phyloP scores from a whole-genome alignment of 2,113 vertebrate species.

The Pedetes capensis region DNA sequence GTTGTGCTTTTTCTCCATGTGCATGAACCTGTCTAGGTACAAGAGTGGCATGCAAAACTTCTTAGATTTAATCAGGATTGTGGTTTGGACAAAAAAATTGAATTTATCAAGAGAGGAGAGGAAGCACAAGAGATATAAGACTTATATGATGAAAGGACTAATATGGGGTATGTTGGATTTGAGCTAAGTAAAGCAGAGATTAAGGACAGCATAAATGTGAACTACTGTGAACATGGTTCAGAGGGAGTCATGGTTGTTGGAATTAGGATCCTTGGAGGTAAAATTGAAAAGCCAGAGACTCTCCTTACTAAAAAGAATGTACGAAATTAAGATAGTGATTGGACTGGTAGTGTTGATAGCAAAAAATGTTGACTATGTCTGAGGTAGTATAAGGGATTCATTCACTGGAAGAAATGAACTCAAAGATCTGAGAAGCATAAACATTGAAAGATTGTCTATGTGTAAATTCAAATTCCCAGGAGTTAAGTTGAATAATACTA shows the following conservation, averaged over 20 bases:
- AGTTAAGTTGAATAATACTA: background rate
- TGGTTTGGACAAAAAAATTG: background rate
- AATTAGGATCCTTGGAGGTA: background rate
- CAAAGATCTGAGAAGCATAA: background rate
- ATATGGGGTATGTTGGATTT: background rate
- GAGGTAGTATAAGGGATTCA: background rate
- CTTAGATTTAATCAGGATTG: background rate
- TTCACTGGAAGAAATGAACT: background rate
- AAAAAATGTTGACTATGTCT: background rate
- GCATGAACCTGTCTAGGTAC: background rate
- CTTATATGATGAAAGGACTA: background rate
- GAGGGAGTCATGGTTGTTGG: background rate
- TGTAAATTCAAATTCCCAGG: background rate
- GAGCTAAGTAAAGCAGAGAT: background rate
- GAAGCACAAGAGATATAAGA: background rate
- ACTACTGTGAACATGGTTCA: background rate
- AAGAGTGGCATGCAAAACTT: background rate
- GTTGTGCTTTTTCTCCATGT: background rate
- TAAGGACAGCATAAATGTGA: background rate
- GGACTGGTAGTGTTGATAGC: background rate
- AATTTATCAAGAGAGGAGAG: background rate
- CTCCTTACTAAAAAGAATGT: background rate
- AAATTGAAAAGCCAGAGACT: background rate
- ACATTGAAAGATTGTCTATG: background rate
- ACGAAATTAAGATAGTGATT: background rate